Evolutionary conservation across 1,140 invertebrate genomes (phyloP), one percentile per base, ranked within the genome.

Genomic region (Listronotus bonariensis): DNA sequence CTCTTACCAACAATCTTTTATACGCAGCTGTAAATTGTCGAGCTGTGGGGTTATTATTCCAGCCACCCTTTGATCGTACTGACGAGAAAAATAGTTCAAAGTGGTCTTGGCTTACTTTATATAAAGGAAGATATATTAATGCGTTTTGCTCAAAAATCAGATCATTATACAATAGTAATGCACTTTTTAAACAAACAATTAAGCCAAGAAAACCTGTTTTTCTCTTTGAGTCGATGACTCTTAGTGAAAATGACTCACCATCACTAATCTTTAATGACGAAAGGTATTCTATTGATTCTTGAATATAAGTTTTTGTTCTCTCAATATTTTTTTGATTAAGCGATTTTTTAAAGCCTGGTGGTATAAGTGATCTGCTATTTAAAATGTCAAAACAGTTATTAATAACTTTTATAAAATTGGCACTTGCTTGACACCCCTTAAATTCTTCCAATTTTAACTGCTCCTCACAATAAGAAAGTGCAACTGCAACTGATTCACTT

Each of bases 1-100:
- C 14, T 4, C 31, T 17, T 1, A 60, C 26, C 14, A 49, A 41
- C 31, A 49, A 17, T 38, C 26, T 34, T 31, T 58, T 58, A 20
- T 58, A 58, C 3, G 41, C 56, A 15, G 56, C 11, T 17, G 31
- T 26, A 38, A 60, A 60, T 20, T 60, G 57, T 31, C 32, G 3
- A 6, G 11, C n/a, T 3, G 38, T 51, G 6, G 57, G 45, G 51
- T 60, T 60, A n/a, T 60, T 51, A 14, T 60, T 60, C 31, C 17
- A 51, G 1, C 45, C 57, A 3, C 57, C 45, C 18, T 12, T 46
- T 12, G 43, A 49, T 14, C 57, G 1, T 34, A 60, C 38, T n/a
- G 45, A 34, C 1, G 3, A 32, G 36, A 60, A 60, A 51, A 80
- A 76, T 14, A 78, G 48, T 74, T 81, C 77, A 3, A 46, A 10